Conservation (phyloP, 2,113 vertebrate species). For the Anthoscopus minutus region DNA sequence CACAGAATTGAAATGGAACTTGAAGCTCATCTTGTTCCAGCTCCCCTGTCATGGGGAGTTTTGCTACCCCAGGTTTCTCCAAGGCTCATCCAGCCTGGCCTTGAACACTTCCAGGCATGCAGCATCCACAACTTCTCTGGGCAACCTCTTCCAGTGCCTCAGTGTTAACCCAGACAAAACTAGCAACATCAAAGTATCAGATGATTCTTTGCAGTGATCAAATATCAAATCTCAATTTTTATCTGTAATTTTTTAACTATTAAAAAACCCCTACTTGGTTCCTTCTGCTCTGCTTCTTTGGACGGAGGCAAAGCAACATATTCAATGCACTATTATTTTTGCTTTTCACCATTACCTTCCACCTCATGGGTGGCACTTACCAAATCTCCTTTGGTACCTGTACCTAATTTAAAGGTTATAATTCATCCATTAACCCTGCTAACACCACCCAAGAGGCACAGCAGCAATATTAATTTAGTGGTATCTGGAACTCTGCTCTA, state of each 20-base stretch:
- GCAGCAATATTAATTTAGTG: neutral
- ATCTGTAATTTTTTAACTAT: neutral
- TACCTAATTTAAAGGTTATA: constrained; percentile 6
- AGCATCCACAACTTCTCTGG: neutral
- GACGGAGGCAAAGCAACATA: neutral
- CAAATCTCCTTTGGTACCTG: neutral
- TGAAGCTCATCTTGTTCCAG: neutral
- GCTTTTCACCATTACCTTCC: neutral
- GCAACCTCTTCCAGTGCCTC: neutral
- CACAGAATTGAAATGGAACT: neutral
- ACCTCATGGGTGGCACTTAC: neutral
- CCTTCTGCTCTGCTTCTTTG: neutral
- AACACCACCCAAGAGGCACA: neutral
- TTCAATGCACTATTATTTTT: neutral
- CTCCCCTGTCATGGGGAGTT: neutral
- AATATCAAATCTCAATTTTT: neutral
- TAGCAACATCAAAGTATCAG: neutral
- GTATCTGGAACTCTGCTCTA: neutral
- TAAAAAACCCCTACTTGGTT: neutral
- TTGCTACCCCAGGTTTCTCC: neutral
- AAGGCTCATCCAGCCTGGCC: neutral
- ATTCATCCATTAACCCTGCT: neutral
- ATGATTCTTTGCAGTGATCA: rapidly evolving
- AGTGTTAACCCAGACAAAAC: neutral
- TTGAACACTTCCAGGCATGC: neutral